Base-by-base conservation (phyloP, 2,888 invertebrate species). In the Drepana falcataria region DNA sequence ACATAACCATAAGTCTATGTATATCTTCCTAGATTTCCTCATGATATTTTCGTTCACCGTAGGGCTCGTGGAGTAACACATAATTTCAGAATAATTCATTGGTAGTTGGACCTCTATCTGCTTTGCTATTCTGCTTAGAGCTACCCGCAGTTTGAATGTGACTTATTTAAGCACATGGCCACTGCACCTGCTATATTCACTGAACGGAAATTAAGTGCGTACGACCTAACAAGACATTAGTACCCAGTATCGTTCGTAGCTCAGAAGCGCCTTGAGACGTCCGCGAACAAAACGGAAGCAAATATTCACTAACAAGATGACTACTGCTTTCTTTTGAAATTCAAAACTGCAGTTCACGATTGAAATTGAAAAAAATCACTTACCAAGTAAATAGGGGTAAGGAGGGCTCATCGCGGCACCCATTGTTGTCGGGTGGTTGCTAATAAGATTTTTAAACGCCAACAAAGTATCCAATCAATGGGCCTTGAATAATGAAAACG, bases 401-500 rank as follows among this genome's bases (percentile, higher is more conserved):
- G 77, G 73, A 74, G 82, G 44, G 77, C 74, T 77, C 78, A 73
- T 76, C 73, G 78, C 59, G 62, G 41, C 40, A 66, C 75, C 77
- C 77, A 84, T 87, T 87, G 86, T 87, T 85, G 85, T 80, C 81
- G 79, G 80, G 68, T 74, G 84, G 88, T 87, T 85, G 86, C 85
- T 90, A 89, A 89, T 89, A 89, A 90, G 87, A 87, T 89, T 90
- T 91, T 91, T 90, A 90, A 90, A 89, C 87, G 87, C 83, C 87
- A 85, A 90, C 89, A 89, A 88, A 90, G 89, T 90, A 89, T 85
- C 90, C 87, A 91, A 91, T 91, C 91, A 89, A 91, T 91, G 89
- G 83, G 69, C 85, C 85, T 85, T 90, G 90, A 91, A 91, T 91
- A 91, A 91, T 91, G 90, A 91, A 91, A 85, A 83, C 77, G 79